A percentile compares a stretch with the other conserved stretches of the same genome.
phyloP scores from a whole-genome alignment of 2,888 invertebrate genomes.

The Hybos culiciformis region DNA sequence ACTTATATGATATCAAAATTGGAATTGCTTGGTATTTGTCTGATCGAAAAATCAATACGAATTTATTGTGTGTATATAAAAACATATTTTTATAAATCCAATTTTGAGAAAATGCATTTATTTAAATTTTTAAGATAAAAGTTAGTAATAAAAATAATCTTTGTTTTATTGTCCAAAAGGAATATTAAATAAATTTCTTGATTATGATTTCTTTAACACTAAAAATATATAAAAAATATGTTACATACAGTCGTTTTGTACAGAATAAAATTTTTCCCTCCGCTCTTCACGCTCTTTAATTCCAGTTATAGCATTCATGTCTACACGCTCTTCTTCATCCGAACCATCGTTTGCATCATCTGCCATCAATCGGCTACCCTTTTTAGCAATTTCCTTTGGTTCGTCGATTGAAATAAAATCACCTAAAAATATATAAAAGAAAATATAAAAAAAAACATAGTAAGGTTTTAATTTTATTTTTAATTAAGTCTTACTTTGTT shows the following conservation, averaged over 20 bases:
- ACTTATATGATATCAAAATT: too few species aligned
- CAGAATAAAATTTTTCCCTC: conserved; percentile 65
- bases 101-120: not conserved
- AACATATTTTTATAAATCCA: too few species aligned
- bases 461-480: not conserved
- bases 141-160: not conserved
- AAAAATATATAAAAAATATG: not conserved
- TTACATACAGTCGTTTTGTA: conserved; percentile 46
- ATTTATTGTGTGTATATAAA: too few species aligned
- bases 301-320: conserved; percentile 72
- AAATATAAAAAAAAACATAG: not conserved
- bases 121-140: not conserved
- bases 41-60: too few species aligned
- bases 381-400: conserved; percentile 29
- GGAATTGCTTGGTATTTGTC: too few species aligned
- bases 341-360: conserved; percentile 70
- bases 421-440: conserved; percentile 20
- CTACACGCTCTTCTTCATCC: conserved; percentile 68
- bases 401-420: conserved; percentile 46
- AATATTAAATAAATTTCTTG: too few species aligned
- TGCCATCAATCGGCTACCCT: conserved; percentile 53
- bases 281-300: conserved; percentile 61
- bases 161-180: too few species aligned
- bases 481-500: conserved; percentile 41
- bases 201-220: not conserved